Evolutionary conservation across 2,113 vertebrate genomes (phyloP), one percentile per base, ranked within the genome.

Genomic region (Chloropsis hardwickii): DNA sequence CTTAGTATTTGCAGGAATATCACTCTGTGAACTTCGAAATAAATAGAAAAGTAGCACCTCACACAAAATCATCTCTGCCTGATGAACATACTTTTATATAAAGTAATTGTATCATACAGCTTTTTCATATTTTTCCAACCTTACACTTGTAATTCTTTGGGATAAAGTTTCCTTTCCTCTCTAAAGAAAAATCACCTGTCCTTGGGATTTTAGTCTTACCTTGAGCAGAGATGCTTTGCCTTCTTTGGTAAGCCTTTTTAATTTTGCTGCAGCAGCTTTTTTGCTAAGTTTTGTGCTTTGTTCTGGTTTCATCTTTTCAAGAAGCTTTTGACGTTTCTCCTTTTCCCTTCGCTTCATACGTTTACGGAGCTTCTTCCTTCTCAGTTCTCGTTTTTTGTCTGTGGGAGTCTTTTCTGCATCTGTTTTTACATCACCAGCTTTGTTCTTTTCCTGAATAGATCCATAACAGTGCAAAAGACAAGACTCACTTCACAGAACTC

Each of bases 341-440:
- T 97, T 99, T 91, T 98, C 98, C 89, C 98, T 98, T 44, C 98
- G 95, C 92, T 98, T 99, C 58, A 98, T 39, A 25, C 88, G 98
- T 88, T 99, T 99, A 82, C 96, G 90, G 17, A 94, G 90, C 96
- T 99, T 99, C 93, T 98, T 99, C 96, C 97, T 98, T 54, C 99
- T 98, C 48, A 98, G 97, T 61, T 99, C 99, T 9, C 99, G 98
- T 76, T 99, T 99, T 97, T 98, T 99, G 95, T 99, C 99, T 6
- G 99, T 99, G 45, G 97, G 45, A 7, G 98, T 99, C 97, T 99
- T 99, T 96, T 99, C 99, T 4, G 98, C 96, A 58, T 97, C 96
- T 15, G 99, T 98, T 90, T 99, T 98, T 37, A 99, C 5, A 81
- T 99, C 98, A 65, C 99, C 99, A 11, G 98, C 99, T 97, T 99